phyloP scores from a whole-genome alignment of 2,113 vertebrate genomes.

The Oophaga pumilio region DNA sequence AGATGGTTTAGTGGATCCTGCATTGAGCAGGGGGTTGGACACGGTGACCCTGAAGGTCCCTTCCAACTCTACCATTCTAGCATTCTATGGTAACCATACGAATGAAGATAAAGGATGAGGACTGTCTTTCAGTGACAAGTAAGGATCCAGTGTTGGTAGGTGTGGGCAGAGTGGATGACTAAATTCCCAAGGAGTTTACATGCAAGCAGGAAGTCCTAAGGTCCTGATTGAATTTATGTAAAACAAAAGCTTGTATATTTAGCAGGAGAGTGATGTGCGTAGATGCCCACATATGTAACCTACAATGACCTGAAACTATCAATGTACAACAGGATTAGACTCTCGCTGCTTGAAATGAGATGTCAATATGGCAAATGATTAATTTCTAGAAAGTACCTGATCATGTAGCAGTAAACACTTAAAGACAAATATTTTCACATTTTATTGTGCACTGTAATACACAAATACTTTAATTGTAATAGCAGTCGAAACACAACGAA shows the following conservation, averaged over 20 bases:
- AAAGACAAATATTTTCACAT: neutral
- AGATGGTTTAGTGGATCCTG: too few species aligned
- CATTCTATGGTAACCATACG: neutral
- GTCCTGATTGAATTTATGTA: neutral
- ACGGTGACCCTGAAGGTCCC: too few species aligned
- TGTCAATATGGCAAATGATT: neutral
- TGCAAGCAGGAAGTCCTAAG: constrained; percentile 16
- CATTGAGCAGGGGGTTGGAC: too few species aligned
- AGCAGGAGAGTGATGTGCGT: constrained; percentile 42
- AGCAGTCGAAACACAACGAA: too few species aligned
- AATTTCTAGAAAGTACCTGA: constrained; percentile 9
- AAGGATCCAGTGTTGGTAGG: neutral
- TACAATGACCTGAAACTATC: constrained; percentile 9
- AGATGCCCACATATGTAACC: constrained; percentile 29
- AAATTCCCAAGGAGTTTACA: constrained; percentile 24
- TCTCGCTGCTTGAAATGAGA: neutral
- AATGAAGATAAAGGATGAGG: neutral
- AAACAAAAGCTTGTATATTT: constrained; percentile 41
- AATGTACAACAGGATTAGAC: neutral
- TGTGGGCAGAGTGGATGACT: constrained; percentile 35
- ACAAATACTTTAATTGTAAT: too few species aligned
- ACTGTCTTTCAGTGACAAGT: neutral
- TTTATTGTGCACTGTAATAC: too few species aligned
- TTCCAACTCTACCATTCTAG: too few species aligned
- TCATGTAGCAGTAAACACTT: neutral